Base-by-base conservation (phyloP, 2,888 invertebrate species). In the Eristalinus sepulchralis region DNA sequence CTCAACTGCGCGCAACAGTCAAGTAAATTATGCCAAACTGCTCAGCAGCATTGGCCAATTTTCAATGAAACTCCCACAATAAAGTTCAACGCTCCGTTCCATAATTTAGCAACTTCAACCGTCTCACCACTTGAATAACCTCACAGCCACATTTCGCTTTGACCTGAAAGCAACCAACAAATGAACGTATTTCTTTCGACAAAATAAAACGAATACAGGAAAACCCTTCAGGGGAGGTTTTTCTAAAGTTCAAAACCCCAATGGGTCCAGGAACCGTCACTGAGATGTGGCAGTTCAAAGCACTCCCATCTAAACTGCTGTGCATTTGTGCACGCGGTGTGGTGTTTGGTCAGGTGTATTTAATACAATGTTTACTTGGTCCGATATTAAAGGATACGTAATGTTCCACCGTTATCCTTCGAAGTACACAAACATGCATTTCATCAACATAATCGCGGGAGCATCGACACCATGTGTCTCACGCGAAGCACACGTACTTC, bases 321-420 rank as follows among this genome's bases (percentile, higher is more conserved):
- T 11, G 3, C 17, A 20, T 17, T 6, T 70, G n/a, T 9, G 60
- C n/a, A 4, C 17, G 60, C 27, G 27, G 27, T 27, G 57, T 63
- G 60, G 60, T 59, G 82, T 82, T 72, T 78, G 63, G 85, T 59
- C 82, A 63, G 68, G 64, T 70, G 53, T 60, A 67, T 84, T 68
- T 72, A 59, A 77, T 77, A 22, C 68, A 77, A 64, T 85, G 85
- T 78, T 85, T 82, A 82, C 68, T 72, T 66, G 39, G 62, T 64
- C 64, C 34, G 39, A 67, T 76, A 47, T 72, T 31, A 77, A 78
- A 73, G 68, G 47, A 47, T 47, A 47, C 47, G 47, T 47, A 17
- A 39, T 8, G 47, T 8, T 17, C 17, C 39, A 75, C 36, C 68
- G 27, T 27, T 53, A 64, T 62, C 53, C 59, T 70, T 75, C 34